These are phyloP conservation scores for Motacilla alba DNA, from an alignment of 2,113 vertebrate genomes.

Conservation along the genomic window DNA sequence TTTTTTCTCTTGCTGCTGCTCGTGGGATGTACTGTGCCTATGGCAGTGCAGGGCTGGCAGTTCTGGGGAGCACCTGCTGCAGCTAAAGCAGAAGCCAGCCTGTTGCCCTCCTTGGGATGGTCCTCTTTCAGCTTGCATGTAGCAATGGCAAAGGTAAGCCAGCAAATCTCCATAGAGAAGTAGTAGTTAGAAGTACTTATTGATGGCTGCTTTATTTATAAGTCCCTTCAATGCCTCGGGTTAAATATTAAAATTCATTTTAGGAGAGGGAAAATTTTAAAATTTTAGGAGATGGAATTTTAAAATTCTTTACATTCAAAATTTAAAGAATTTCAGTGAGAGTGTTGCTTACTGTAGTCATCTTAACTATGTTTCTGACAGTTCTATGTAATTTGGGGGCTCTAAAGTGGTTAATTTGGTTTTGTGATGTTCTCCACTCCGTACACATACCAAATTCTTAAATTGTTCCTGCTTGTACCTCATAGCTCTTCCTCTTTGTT, in stretches of 20 bases:
- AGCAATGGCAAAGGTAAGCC: not conserved
- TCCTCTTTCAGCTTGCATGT: not conserved
- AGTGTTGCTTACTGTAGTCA: not conserved
- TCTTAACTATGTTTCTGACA: not conserved
- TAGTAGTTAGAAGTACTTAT: not conserved
- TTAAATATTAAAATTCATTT: not conserved
- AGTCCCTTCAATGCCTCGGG: not conserved
- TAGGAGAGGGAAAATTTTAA: not conserved
- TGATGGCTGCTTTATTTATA: not conserved
- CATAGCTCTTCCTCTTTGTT: not conserved
- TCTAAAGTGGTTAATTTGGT: not conserved
- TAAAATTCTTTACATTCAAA: not conserved
- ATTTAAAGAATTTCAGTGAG: not conserved
- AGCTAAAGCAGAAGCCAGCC: not conserved
- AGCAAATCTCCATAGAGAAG: not conserved
- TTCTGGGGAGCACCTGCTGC: accelerated
- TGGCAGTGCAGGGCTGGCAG: not conserved
- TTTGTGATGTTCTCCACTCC: not conserved
- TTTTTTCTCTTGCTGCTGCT: not conserved
- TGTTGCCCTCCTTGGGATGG: not conserved
- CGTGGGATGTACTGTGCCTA: accelerated
- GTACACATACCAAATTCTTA: accelerated
- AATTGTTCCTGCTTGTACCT: not conserved
- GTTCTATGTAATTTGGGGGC: not conserved
- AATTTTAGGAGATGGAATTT: not conserved